Percentiles rank a stretch among this genome's conserved stretches.
phyloP scores from a whole-genome alignment of 2,888 invertebrate genomes.

The Pardosa pseudoannulata region DNA sequence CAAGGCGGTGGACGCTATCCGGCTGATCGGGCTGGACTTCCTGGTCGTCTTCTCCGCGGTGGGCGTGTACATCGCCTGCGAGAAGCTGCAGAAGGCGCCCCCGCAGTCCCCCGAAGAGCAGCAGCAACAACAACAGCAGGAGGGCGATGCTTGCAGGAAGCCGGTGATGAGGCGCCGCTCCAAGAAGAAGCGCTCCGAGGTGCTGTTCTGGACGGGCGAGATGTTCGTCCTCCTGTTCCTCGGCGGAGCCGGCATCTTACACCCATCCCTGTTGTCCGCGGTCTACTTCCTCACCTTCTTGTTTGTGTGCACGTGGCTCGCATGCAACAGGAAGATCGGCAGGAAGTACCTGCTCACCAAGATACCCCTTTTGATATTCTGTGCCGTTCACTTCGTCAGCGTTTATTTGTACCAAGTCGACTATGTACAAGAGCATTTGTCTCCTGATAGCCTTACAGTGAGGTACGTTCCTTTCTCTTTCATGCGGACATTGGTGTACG shows the following conservation, averaged over 20 bases:
- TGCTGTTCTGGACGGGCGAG: slow-evolving; percentile 72
- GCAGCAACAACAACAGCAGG: slow-evolving; percentile 28
- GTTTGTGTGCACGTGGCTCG: slow-evolving; percentile 90
- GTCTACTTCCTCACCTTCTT: slow-evolving; percentile 93
- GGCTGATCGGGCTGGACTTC: slow-evolving; percentile 88
- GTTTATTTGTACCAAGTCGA: slow-evolving; percentile 90
- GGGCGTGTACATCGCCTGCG: slow-evolving; percentile 77
- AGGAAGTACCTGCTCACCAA: slow-evolving; percentile 83
- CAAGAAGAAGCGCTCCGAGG: slow-evolving; percentile 67
- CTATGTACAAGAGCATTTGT: slow-evolving; percentile 85
- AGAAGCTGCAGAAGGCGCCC: slow-evolving; percentile 73
- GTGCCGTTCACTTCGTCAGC: slow-evolving; percentile 85
- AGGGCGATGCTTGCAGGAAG: slow-evolving; percentile 30
- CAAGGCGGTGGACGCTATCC: slow-evolving; percentile 82
- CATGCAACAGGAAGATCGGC: slow-evolving; percentile 86
- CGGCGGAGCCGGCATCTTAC: slow-evolving; percentile 86
- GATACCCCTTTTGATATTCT: slow-evolving; percentile 80
- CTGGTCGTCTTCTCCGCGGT: slow-evolving; percentile 77
- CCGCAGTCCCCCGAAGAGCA: slow-evolving; percentile 19
- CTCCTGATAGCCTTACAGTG: slow-evolving; percentile 84
- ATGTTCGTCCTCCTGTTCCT: slow-evolving; percentile 77
- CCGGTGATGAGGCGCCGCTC: slow-evolving; percentile 44
- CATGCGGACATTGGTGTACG: too few species aligned
- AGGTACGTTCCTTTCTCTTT: too few species aligned
- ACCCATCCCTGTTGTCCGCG: slow-evolving; percentile 89